Percentiles rank a stretch among this genome's conserved stretches.
These are phyloP conservation scores for Zapus hudsonius DNA, from an alignment of 2,113 vertebrate species.

Conservation along the genomic window DNA sequence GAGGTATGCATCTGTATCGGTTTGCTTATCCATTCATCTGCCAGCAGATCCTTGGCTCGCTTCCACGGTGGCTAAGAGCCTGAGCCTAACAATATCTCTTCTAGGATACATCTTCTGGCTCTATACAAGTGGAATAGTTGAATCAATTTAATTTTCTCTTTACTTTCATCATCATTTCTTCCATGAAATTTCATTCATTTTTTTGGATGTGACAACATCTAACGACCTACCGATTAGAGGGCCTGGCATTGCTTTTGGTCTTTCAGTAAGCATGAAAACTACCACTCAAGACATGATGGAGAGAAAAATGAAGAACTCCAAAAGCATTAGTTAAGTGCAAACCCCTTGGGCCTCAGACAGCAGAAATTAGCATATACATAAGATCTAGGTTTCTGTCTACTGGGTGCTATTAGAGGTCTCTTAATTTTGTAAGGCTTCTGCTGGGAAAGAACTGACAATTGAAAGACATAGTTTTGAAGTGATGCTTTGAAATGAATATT, in stretches of 20 bases:
- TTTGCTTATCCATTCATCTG: not conserved
- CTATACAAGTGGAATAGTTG: not conserved
- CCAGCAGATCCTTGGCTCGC: not conserved
- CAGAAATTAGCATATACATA: not conserved
- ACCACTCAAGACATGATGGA: not conserved
- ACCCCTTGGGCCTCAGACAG: not conserved
- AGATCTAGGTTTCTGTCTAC: not conserved
- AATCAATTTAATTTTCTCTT: not conserved
- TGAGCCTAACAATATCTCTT: not conserved
- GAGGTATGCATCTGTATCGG: too few species aligned
- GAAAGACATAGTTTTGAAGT: slow-evolving; percentile 37
- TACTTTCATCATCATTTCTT: not conserved
- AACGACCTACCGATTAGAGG: not conserved
- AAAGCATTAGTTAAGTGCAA: not conserved
- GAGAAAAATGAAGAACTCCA: not conserved
- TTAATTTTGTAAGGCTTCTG: slow-evolving; percentile 2
- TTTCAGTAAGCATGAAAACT: slow-evolving; percentile 17
- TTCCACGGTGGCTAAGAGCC: not conserved
- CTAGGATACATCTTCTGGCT: not conserved
- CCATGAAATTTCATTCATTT: not conserved
- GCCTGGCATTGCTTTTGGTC: not conserved
- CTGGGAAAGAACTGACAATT: not conserved
- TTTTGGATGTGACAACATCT: not conserved
- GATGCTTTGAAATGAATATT: not conserved
- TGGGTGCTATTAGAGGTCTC: not conserved